These are phyloP conservation scores for Vanessa tameamea DNA, from an alignment of 1,140 invertebrate species.

Conservation along the genomic window DNA sequence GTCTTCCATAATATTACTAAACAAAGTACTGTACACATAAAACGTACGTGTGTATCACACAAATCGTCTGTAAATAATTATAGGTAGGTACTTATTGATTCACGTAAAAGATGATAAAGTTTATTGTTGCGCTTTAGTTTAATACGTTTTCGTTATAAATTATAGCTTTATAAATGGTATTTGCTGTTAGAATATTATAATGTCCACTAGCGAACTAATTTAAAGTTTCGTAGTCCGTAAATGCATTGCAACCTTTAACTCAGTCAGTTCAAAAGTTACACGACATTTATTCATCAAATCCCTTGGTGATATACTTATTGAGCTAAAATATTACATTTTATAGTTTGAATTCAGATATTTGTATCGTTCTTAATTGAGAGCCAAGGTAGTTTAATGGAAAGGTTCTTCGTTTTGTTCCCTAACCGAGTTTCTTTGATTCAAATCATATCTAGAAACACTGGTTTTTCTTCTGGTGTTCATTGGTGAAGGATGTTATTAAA, in stretches of 20 bases:
- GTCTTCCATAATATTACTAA: too few relatives aligned
- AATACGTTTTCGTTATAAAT: not conserved
- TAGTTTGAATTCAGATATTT: too few relatives aligned
- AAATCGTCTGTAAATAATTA: too few relatives aligned
- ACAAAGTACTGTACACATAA: too few relatives aligned
- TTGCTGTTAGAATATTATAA: not conserved
- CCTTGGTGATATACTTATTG: not conserved
- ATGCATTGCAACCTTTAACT: not conserved
- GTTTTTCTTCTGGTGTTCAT: too few relatives aligned
- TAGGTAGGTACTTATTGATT: not conserved
- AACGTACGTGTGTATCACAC: too few relatives aligned
- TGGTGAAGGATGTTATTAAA: too few relatives aligned
- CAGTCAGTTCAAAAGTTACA: not conserved
- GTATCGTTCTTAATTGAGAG: too few relatives aligned
- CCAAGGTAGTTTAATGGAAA: too few relatives aligned
- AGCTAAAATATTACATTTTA: not conserved
- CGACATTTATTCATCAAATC: not conserved
- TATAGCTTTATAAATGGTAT: not conserved
- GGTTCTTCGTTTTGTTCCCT: too few relatives aligned
- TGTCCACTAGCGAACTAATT: not conserved
- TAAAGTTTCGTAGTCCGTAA: not conserved
- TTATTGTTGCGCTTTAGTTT: not conserved
- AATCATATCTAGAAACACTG: too few relatives aligned
- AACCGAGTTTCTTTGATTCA: too few relatives aligned
- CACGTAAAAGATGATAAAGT: not conserved